Percentiles rank a stretch among this genome's conserved stretches.
These are phyloP conservation scores for Rhabdornis inornatus DNA, from an alignment of 2,113 vertebrate species.

Conservation along the genomic window DNA sequence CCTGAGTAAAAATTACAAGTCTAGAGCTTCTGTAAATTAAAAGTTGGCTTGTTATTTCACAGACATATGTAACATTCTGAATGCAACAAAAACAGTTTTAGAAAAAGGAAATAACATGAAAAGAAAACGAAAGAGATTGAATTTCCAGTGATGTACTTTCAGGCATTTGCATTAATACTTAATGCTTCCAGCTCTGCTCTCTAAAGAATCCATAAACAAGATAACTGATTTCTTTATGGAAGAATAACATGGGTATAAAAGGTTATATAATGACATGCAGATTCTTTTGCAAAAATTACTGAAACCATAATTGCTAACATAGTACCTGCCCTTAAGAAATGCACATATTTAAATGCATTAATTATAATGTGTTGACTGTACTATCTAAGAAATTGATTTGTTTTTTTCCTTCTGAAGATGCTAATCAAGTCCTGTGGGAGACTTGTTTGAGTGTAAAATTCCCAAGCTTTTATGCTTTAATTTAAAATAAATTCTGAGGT, in stretches of 20 bases:
- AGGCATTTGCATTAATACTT: conserved; percentile 47
- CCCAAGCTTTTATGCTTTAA: conserved; percentile 17
- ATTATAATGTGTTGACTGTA: conserved; percentile 39
- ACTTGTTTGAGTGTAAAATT: neutral
- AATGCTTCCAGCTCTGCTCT: conserved; percentile 32
- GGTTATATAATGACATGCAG: conserved; percentile 15
- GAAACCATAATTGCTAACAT: conserved; percentile 6
- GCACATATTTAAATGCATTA: conserved; percentile 45
- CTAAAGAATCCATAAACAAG: conserved; percentile 57
- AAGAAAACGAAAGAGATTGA: neutral
- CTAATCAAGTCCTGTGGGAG: conserved; percentile 32
- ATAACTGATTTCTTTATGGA: conserved; percentile 51
- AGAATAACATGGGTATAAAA: conserved; percentile 21
- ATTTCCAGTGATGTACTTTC: conserved; percentile 27
- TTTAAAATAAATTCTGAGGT: conserved; percentile 29
- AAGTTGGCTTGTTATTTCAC: neutral
- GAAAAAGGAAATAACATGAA: neutral
- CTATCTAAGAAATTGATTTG: conserved; percentile 5
- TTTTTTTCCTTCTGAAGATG: conserved; percentile 14
- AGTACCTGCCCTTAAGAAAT: conserved; percentile 35
- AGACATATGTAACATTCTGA: neutral
- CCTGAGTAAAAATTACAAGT: neutral
- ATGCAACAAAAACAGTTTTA: neutral
- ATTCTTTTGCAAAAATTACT: conserved; percentile 29
- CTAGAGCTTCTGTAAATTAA: neutral